These are phyloP conservation scores for Scaptomyza graminum DNA, from an alignment of 1,140 invertebrate genomes.

Conservation along the genomic window DNA sequence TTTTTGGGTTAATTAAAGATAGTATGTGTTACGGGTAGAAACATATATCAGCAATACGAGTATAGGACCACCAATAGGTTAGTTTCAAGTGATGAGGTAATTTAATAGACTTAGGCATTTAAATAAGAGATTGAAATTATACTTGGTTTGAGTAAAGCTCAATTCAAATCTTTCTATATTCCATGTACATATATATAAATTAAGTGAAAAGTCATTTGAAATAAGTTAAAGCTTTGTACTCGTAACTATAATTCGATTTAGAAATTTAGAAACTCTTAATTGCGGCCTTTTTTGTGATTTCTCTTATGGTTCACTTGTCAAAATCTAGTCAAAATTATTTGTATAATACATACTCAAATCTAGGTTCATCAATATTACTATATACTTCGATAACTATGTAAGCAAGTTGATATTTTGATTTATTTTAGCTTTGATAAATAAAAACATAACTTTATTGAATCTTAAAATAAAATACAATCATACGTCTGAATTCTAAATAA, in stretches of 20 bases:
- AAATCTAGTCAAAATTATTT: slow-evolving; percentile 53
- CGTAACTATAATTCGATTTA: slow-evolving; percentile 8
- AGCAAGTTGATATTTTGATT: slow-evolving; percentile 9
- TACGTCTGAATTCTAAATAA: slow-evolving; percentile 4
- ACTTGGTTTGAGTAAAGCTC: slow-evolving; percentile 22
- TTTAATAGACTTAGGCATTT: not conserved
- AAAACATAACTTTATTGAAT: slow-evolving; percentile 6
- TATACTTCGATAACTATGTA: not conserved
- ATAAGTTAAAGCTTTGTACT: slow-evolving; percentile 18
- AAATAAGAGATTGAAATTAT: slow-evolving; percentile 15
- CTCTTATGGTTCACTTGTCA: slow-evolving; percentile 22
- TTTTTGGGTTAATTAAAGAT: slow-evolving; percentile 24
- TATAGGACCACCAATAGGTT: slow-evolving; percentile 46
- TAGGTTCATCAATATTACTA: not conserved
- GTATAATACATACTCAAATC: slow-evolving; percentile 12
- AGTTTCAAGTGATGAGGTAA: slow-evolving; percentile 15
- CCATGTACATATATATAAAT: slow-evolving; percentile 9
- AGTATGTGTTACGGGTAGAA: slow-evolving; percentile 47
- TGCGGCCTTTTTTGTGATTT: slow-evolving; percentile 55
- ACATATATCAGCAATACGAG: slow-evolving; percentile 43
- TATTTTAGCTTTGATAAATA: not conserved
- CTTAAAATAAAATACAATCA: not conserved
- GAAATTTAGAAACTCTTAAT: slow-evolving; percentile 32
- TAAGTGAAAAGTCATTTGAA: slow-evolving; percentile 16
- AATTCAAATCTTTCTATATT: slow-evolving; percentile 5